phyloP scores from a whole-genome alignment of 2,113 vertebrate species.

The Triplophysa siluroides region DNA sequence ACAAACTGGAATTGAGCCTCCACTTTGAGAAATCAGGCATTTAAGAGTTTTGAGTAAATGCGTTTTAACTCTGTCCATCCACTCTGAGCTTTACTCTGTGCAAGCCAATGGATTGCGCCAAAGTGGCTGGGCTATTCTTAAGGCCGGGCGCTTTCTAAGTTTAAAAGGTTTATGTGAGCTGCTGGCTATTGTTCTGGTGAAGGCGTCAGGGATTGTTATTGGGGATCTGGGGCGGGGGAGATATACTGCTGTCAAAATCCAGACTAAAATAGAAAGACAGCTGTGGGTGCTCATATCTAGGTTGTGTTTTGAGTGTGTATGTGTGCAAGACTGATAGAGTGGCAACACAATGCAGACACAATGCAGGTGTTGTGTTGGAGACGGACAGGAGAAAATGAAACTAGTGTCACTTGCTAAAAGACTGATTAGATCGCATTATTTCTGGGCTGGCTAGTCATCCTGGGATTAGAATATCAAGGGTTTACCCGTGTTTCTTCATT shows the following conservation, averaged over 20 bases:
- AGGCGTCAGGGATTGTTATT: constrained; percentile 51
- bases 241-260: constrained; percentile 56
- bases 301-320: constrained; percentile 39
- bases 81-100: constrained; percentile 45
- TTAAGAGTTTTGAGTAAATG: constrained; percentile 24
- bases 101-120: constrained; percentile 51
- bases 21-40: background rate
- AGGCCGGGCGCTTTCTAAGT: constrained; percentile 52
- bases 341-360: constrained; percentile 47
- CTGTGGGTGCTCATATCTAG: constrained; percentile 62
- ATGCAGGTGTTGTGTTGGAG: constrained; percentile 29
- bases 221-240: constrained; percentile 35
- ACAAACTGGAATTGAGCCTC: background rate
- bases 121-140: constrained; percentile 48
- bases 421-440: constrained; percentile 56
- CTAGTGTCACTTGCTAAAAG: constrained; percentile 52
- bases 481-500: constrained; percentile 33
- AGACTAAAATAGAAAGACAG: constrained; percentile 65
- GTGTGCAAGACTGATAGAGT: constrained; percentile 28
- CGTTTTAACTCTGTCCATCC: constrained; percentile 50
- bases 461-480: constrained; percentile 41
- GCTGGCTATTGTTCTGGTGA: constrained; percentile 62
- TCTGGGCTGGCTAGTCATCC: constrained; percentile 8
- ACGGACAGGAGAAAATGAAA: constrained; percentile 18
- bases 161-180: constrained; percentile 55